Evolutionary conservation across 1,140 invertebrate genomes (phyloP).

Genomic region (Lepeophtheirus salmonis): DNA sequence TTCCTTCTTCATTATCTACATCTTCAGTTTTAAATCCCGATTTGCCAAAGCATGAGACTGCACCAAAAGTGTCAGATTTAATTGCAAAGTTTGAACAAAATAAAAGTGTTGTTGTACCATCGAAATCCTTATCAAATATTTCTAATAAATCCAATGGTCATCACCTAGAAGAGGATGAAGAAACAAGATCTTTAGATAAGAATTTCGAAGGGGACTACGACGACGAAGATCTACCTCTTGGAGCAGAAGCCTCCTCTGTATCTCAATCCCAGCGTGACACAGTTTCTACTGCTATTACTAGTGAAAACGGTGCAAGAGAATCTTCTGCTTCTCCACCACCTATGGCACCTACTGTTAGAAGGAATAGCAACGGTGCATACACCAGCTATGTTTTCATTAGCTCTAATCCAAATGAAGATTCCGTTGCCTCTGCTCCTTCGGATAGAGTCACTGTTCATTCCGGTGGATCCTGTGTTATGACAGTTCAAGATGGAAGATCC

Average conservation of each 20-base stretch:
- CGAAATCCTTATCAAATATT: neutral
- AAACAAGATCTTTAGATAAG: neutral
- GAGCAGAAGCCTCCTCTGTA: neutral
- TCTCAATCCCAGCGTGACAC: neutral
- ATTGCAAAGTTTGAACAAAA: slow-evolving; percentile 5
- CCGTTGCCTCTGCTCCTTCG: neutral
- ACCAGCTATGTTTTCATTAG: slow-evolving; percentile 17
- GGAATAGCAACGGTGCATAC: slow-evolving; percentile 14
- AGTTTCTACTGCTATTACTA: neutral
- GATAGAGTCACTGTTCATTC: neutral
- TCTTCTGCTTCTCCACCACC: too few relatives aligned
- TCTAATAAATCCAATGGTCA: neutral
- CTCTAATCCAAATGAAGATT: neutral
- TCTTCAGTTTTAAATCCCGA: neutral
- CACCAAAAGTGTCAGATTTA: slow-evolving; percentile 3
- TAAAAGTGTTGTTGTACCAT: neutral
- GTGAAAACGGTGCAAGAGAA: slow-evolving; percentile 5
- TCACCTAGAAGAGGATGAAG: neutral
- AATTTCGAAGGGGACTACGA: neutral
- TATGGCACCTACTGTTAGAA: neutral
- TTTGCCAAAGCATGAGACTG: neutral
- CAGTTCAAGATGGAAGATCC: slow-evolving; percentile 15
- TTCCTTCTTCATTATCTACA: neutral
- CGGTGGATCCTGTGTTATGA: slow-evolving; percentile 2
- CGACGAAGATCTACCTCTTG: neutral